Evolutionary conservation across 1,140 invertebrate species (phyloP).

Genomic region (Diplogasteroides magnus): DNA sequence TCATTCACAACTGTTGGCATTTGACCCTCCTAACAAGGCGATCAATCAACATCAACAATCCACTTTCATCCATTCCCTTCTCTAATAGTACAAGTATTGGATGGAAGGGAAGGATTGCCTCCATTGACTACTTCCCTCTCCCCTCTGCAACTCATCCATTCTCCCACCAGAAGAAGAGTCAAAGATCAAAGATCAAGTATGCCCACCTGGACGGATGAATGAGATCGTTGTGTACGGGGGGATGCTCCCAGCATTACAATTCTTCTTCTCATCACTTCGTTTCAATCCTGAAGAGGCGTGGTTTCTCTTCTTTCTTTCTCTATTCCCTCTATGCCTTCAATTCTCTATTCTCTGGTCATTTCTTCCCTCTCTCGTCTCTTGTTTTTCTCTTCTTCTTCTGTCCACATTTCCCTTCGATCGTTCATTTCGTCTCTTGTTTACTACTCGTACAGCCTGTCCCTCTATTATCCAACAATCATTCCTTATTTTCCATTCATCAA

Average conservation of each 20-base stretch:
- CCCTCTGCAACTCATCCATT: too few relatives aligned
- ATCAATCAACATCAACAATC: too few relatives aligned
- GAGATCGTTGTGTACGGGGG: conserved; percentile 26
- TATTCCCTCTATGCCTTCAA: too few relatives aligned
- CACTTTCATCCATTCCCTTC: too few relatives aligned
- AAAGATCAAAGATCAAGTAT: conserved; percentile 6
- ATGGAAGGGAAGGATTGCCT: too few relatives aligned
- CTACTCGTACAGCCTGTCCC: background rate
- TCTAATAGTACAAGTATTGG: too few relatives aligned
- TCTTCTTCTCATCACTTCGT: conserved; percentile 20
- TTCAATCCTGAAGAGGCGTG: background rate
- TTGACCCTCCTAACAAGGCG: too few relatives aligned
- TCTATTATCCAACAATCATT: background rate
- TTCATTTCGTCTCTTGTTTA: background rate
- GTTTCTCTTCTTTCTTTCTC: too few relatives aligned
- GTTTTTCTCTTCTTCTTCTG: background rate
- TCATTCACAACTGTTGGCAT: too few relatives aligned
- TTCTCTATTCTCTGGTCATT: too few relatives aligned
- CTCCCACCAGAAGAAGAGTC: too few relatives aligned
- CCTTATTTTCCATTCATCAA: conserved; percentile 1
- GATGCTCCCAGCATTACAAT: conserved; percentile 27
- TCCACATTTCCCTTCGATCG: background rate
- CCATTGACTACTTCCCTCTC: too few relatives aligned
- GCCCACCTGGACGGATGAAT: conserved; percentile 25
- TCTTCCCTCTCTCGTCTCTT: background rate